These are phyloP conservation scores for Chionomys nivalis DNA, from an alignment of 2,113 vertebrate genomes.

Conservation along the genomic window DNA sequence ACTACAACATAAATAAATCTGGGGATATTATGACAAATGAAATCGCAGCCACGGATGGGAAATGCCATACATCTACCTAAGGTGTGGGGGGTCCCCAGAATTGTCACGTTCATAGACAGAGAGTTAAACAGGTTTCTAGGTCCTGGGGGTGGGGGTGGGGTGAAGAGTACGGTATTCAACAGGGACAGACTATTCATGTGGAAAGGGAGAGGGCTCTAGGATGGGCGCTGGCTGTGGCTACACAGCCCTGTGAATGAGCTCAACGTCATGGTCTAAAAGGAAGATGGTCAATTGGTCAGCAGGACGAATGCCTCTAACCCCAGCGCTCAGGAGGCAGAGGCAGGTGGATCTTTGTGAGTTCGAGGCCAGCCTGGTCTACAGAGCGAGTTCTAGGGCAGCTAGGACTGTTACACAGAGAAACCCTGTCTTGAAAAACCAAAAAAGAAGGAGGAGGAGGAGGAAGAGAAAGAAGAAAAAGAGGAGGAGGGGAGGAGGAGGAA, in stretches of 20 bases:
- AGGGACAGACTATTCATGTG: background rate
- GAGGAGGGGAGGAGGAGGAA: no score
- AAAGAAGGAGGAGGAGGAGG: no score
- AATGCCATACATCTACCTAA: background rate
- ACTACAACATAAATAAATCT: background rate
- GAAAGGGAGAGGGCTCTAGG: background rate
- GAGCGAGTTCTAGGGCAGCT: background rate
- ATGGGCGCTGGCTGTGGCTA: background rate
- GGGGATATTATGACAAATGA: background rate
- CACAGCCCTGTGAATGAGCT: background rate
- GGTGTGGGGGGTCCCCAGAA: background rate
- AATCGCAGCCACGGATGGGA: background rate
- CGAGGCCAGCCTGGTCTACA: background rate
- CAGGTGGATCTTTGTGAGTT: background rate
- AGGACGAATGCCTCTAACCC: background rate
- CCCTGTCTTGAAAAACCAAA: background rate
- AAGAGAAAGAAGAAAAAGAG: fast-evolving
- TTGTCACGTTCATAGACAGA: background rate
- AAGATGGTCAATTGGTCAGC: background rate
- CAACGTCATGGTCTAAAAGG: background rate
- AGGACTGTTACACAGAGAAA: background rate
- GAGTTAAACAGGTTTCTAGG: background rate
- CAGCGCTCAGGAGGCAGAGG: background rate
- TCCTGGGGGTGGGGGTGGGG: no score
- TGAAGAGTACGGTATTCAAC: no score